Base-by-base conservation (phyloP, 2,888 invertebrate species). In the Pachymerium ferrugineum region DNA sequence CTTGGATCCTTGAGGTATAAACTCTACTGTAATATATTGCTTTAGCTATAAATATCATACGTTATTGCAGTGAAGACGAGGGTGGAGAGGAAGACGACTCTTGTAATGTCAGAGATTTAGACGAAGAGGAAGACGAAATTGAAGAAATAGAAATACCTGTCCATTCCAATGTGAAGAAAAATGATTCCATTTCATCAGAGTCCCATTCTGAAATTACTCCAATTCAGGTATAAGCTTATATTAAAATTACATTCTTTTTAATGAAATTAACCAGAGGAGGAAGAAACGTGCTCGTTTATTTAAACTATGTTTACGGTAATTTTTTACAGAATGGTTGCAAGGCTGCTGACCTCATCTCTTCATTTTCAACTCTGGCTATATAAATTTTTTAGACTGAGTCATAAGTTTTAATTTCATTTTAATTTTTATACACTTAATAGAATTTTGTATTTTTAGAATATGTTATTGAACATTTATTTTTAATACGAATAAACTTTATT, bases 91-190 rank as follows among this genome's bases (percentile, higher is more conserved):
- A 77, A 12, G 78, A 78, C 8, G 83, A 84, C 10, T 85, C 85
- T 54, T 86, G 83, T 0, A 87, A 87, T 54, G 87, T 88, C 0
- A 87, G 86, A 0, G 82, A 77, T n/a, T 80, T 81, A 16, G 81
- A 81, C 14, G 80, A 79, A 70, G 81, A 79, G 35, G 81, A 80
- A 16, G 79, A 78, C 1, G 77, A 78, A 1, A 84, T 83, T 14
- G 82, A 84, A 3, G 84, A 85, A 47, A 47, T 47, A 5, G 47
- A 47, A 1, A 47, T 47, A 22, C 47, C 47, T n/a, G 22, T 47
- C 16, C 47, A 47, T 47, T 47, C 47, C 47, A 47, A 3, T 16
- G 14, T 71, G 5, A 35, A 8, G 6, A 1, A 42, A 35, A 19
- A n/a, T 1, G 19, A 35, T 35, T 35, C 28, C 30, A 22, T 4